Conservation (phyloP, 1,140 invertebrate species). For the Cydia amplana region DNA sequence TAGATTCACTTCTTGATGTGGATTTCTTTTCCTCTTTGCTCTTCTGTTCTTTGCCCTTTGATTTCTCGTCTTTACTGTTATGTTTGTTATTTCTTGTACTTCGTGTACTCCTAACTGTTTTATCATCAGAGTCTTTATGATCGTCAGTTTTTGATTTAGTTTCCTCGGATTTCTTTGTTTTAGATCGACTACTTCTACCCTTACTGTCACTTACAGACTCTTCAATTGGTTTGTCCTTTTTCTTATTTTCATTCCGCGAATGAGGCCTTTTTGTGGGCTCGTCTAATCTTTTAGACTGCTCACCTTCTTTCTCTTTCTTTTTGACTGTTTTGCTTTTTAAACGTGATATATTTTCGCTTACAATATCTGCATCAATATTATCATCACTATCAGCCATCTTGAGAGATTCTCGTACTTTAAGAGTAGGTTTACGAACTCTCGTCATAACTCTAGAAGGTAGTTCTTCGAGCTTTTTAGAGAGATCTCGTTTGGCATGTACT, state of each 20-base stretch:
- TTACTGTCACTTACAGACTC: neutral
- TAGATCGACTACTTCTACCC: conserved; percentile 10
- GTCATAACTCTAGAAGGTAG: conserved; percentile 56
- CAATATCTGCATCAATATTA: conserved; percentile 56
- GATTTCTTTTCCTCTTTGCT: conserved; percentile 18
- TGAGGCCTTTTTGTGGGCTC: conserved; percentile 16
- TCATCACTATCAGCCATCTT: conserved; percentile 53
- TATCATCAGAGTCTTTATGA: conserved; percentile 18
- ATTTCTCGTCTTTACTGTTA: conserved; percentile 11
- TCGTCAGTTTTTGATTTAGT: conserved; percentile 41
- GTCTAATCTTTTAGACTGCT: conserved; percentile 3
- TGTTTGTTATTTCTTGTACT: conserved; percentile 36
- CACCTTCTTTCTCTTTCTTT: conserved; percentile 31
- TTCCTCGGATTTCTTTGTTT: conserved; percentile 33
- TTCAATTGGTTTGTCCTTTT: conserved; percentile 33
- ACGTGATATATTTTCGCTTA: conserved; percentile 55
- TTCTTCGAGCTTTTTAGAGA: conserved; percentile 55
- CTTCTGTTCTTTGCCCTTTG: conserved; percentile 32
- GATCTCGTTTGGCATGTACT: conserved; percentile 51
- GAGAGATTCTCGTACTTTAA: conserved; percentile 46
- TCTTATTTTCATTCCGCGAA: conserved; percentile 35
- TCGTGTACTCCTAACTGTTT: conserved; percentile 31
- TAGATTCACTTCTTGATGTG: conserved; percentile 30
- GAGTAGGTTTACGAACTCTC: conserved; percentile 58
- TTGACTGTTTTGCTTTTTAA: conserved; percentile 46